Conservation (phyloP, 1,140 invertebrate genomes). For the Hormaphis cornu region DNA sequence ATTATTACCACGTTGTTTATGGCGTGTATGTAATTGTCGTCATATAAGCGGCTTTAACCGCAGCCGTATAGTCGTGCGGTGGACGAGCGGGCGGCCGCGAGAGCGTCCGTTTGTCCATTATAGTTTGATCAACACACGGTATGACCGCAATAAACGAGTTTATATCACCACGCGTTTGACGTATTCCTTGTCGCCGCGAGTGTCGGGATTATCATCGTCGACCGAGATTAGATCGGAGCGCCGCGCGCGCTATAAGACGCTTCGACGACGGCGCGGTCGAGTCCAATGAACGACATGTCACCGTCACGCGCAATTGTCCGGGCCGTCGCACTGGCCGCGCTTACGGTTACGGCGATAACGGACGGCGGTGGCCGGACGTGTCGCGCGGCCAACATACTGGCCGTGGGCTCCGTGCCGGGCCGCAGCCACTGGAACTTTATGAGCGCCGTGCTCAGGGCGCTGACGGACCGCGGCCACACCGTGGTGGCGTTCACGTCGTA, state of each 20-base stretch:
- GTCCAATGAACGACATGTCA: background rate
- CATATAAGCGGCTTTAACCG: no score
- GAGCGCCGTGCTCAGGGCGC: conserved; percentile 38
- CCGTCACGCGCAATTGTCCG: background rate
- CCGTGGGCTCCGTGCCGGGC: conserved; percentile 37
- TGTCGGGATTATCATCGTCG: no score
- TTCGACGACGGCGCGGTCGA: no score
- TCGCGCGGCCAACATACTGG: conserved; percentile 37
- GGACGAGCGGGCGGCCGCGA: no score
- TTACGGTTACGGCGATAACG: background rate
- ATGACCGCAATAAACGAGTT: no score
- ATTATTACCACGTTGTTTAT: no score
- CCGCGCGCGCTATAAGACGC: background rate
- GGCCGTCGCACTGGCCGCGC: background rate
- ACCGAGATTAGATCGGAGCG: background rate
- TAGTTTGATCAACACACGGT: no score
- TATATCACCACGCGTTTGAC: no score
- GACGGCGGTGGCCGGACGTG: background rate
- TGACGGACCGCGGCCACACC: conserved; percentile 40
- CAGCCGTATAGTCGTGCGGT: no score
- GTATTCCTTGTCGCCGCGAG: no score
- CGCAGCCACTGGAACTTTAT: conserved; percentile 42
- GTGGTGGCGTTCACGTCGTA: conserved; percentile 42
- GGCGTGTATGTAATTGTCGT: no score
- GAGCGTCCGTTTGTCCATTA: no score